Evolutionary conservation across 2,888 invertebrate genomes (phyloP).

Genomic region (Heliconius sara): DNA sequence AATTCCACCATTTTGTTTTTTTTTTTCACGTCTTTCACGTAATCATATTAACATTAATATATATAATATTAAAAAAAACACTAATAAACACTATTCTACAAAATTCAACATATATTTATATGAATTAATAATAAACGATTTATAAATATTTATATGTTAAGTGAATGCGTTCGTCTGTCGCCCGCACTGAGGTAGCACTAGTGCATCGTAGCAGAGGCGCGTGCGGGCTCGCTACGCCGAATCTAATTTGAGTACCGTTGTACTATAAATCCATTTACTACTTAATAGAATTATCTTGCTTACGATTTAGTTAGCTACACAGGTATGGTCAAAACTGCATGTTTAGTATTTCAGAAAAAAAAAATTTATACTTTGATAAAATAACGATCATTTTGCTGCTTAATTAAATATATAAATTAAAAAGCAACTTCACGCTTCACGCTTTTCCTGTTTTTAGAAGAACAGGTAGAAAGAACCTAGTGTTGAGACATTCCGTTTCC

Average conservation of each 20-base stretch:
- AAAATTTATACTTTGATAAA: no score
- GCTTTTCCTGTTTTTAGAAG: no score
- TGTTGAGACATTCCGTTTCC: no score
- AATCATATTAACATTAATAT: constrained; percentile 6
- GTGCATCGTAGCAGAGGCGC: constrained; percentile 33
- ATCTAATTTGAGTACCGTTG: constrained; percentile 38
- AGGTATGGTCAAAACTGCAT: no score
- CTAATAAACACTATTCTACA: background rate
- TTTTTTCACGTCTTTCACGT: background rate
- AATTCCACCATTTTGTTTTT: constrained; percentile 70
- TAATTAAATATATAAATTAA: no score
- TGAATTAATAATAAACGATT: background rate
- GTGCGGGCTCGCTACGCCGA: constrained; percentile 44
- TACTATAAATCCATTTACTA: constrained; percentile 29
- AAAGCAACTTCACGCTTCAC: no score
- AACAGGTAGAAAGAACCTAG: no score
- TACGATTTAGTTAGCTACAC: no score
- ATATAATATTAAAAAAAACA: background rate
- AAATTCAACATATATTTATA: background rate
- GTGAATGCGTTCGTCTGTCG: constrained; percentile 57
- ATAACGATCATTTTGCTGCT: no score
- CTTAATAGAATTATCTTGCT: background rate
- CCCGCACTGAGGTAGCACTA: constrained; percentile 46
- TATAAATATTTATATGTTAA: constrained; percentile 16
- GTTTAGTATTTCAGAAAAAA: no score